Percentiles rank a stretch among this genome's conserved stretches.
phyloP scores from a whole-genome alignment of 2,113 vertebrate species.

The Oxyruncus cristatus region DNA sequence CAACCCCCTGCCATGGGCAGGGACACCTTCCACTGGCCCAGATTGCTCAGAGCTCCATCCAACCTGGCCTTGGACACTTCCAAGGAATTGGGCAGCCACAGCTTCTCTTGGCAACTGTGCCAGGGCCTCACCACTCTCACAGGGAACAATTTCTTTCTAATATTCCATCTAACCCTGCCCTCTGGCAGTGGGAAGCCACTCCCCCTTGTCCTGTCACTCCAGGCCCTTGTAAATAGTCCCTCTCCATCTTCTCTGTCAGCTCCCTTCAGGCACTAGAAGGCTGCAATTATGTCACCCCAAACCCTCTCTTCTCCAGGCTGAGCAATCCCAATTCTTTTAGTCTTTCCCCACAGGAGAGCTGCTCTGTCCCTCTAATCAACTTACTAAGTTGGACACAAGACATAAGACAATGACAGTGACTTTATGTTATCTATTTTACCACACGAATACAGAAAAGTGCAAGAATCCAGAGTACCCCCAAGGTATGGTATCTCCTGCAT shows the following conservation, averaged over 20 bases:
- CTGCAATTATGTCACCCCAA: background rate
- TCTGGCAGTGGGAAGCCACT: background rate
- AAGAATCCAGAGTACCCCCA: background rate
- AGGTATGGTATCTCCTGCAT: background rate
- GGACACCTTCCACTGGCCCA: background rate
- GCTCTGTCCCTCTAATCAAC: background rate
- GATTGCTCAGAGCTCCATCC: background rate
- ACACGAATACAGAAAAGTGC: fast-evolving
- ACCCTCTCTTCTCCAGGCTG: background rate
- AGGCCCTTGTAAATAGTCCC: background rate
- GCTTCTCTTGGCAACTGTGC: background rate
- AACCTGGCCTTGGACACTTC: background rate
- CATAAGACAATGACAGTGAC: background rate
- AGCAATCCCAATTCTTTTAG: background rate
- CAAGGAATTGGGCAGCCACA: background rate
- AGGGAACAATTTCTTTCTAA: background rate
- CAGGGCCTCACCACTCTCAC: background rate
- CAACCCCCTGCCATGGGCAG: background rate
- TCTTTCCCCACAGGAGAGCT: background rate
- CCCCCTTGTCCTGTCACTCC: background rate
- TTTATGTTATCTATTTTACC: background rate
- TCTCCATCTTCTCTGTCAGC: background rate
- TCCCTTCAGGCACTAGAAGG: background rate
- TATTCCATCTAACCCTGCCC: background rate
- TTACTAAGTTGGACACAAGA: background rate